phyloP scores from a whole-genome alignment of 2,888 invertebrate species.

The Omphaloscelis lunosa region DNA sequence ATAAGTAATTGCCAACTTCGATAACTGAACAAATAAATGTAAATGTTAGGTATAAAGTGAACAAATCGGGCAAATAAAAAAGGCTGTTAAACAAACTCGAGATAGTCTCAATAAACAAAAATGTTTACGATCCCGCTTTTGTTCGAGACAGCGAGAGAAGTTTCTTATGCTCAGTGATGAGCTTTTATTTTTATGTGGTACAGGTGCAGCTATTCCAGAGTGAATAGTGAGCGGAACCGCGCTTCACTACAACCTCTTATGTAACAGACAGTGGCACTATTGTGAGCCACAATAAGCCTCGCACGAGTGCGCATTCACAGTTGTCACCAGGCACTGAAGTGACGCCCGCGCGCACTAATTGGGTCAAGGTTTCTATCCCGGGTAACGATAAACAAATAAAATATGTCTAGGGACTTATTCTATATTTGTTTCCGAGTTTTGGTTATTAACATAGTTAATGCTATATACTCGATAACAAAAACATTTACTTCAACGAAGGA shows the following conservation, averaged over 20 bases:
- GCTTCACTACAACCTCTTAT: conserved; percentile 44
- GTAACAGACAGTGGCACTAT: conserved; percentile 56
- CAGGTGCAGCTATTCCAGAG: conserved; percentile 38
- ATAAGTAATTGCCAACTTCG: conserved; percentile 30
- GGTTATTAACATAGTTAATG: background rate
- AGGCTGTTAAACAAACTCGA: conserved; percentile 19
- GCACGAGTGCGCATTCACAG: conserved; percentile 64
- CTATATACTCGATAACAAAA: background rate
- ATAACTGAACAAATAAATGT: background rate
- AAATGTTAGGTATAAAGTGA: background rate
- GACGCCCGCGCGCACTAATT: conserved; percentile 65
- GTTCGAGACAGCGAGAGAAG: conserved; percentile 19
- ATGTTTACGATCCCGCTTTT: conserved; percentile 42
- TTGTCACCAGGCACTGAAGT: conserved; percentile 60
- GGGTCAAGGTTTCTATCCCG: conserved; percentile 66
- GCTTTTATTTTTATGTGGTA: conserved; percentile 35
- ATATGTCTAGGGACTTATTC: conserved; percentile 37
- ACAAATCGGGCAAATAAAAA: conserved; percentile 20
- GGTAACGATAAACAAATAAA: conserved; percentile 51
- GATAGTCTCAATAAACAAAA: conserved; percentile 28
- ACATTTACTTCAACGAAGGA: background rate
- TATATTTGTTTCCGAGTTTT: conserved; percentile 14
- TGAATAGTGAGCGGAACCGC: conserved; percentile 30
- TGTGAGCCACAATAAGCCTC: conserved; percentile 46
- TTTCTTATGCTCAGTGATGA: conserved; percentile 25